These are phyloP conservation scores for Leptosomus discolor DNA, from an alignment of 2,113 vertebrate species.

Conservation along the genomic window DNA sequence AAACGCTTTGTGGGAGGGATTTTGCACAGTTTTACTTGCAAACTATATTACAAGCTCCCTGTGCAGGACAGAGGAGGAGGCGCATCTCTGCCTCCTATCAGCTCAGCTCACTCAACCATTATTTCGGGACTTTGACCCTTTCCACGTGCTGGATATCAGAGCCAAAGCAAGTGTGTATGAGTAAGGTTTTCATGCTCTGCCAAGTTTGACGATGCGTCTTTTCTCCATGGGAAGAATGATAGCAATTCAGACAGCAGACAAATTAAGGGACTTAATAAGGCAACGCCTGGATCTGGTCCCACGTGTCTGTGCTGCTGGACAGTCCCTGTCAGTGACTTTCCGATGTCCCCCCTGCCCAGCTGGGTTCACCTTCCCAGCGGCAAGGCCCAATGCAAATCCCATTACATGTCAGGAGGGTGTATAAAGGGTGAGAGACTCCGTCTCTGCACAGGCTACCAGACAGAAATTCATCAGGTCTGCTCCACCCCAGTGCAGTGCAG, in stretches of 20 bases:
- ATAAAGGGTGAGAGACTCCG: neutral
- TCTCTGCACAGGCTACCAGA: neutral
- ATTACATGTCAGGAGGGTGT: neutral
- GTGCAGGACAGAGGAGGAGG: neutral
- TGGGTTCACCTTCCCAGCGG: neutral
- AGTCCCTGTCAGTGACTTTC: neutral
- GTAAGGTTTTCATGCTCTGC: neutral
- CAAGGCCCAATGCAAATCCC: neutral
- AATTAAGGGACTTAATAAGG: neutral
- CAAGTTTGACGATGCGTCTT: neutral
- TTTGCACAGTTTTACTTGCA: neutral
- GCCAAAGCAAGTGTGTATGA: neutral
- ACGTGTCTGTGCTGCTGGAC: rapidly evolving
- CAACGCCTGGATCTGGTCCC: neutral
- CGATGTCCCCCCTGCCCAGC: neutral
- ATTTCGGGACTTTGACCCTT: neutral
- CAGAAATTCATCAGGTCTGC: neutral
- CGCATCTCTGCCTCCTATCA: neutral
- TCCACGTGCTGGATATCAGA: neutral
- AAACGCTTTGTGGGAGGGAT: neutral
- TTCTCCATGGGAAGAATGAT: neutral
- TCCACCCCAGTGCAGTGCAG: rapidly evolving
- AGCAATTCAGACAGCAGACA: neutral
- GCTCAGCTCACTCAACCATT: neutral
- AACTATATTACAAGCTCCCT: neutral